Base-by-base conservation (phyloP, 2,113 vertebrate genomes). In the Pollachius pollachius region DNA sequence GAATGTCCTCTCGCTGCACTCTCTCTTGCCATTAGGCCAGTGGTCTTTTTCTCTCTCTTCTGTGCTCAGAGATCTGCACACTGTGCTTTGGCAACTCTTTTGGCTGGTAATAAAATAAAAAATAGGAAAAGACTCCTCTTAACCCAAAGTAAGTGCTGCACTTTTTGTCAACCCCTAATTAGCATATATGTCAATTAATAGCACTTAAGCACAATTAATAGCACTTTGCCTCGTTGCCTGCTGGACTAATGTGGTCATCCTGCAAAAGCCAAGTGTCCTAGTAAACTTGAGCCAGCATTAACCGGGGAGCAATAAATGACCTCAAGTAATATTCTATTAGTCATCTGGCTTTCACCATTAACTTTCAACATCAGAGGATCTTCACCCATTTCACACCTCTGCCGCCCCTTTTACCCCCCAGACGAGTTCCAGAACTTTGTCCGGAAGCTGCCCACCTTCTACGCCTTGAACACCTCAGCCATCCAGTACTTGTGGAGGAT, bases 361-460 rank as follows among this genome's bases (percentile, higher is more conserved):
- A 7, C 30, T 34, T 34, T 34, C 30, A 4, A 34, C 30, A 1
- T 6, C 30, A 34, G 9, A 48, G 41, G 41, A 48, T 48, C 2
- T 48, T 13, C 41, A 13, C 41, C 41, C 41, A 16, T 57, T 6
- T 57, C 3, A 57, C 54, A 57, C 54, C 15, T n/a, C 54, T 13
- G 41, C 41, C 11, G 8, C 16, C 54, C 54, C 15, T 13, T 17
- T 17, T 3, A 4, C 54, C n/a, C 74, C 85, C 27, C 84, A 94
- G 93, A 92, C 41, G 93, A 94, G 85, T 94, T 94, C 70, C 92
- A 93, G 82, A 88, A 87, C 79, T 94, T 94, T 52, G 88, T 94
- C 25, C 89, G 90, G 23, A 85, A 88, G 78, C 89, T 94, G n/a
- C 93, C 93, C 68, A 91, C 89, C 0, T 89, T 84, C 75, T 92